These are phyloP conservation scores for Hymenochirus boettgeri DNA, from an alignment of 2,113 vertebrate species.

Conservation along the genomic window DNA sequence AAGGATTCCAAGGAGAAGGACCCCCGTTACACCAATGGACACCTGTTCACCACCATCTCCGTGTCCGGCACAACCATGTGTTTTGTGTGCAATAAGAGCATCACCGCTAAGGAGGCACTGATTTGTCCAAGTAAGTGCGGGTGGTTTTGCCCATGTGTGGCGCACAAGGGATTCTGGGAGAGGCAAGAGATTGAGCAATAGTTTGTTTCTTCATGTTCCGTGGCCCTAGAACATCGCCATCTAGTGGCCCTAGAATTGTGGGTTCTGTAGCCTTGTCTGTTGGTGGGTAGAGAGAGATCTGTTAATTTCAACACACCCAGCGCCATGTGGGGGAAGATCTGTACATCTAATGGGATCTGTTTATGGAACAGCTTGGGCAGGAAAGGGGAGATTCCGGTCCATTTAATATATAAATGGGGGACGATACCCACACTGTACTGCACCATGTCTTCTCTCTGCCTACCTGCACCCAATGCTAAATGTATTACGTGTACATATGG, in stretches of 20 bases:
- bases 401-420: neutral
- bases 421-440: slow-evolving; percentile 3
- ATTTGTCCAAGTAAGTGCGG: slow-evolving; percentile 82
- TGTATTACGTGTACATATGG: slow-evolving; percentile 13
- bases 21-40: slow-evolving; percentile 80
- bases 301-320: too few species aligned
- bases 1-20: slow-evolving; percentile 82
- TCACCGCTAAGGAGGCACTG: slow-evolving; percentile 90
- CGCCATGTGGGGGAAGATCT: too few species aligned
- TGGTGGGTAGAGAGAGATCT: too few species aligned
- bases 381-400: neutral
- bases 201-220: too few species aligned
- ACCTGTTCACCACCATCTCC: slow-evolving; percentile 88
- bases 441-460: neutral
- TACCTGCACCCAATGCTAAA: neutral
- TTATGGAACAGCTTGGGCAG: neutral
- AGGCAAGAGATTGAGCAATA: too few species aligned
- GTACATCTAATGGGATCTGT: too few species aligned
- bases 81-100: slow-evolving; percentile 89
- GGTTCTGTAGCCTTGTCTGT: too few species aligned
- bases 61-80: slow-evolving; percentile 89
- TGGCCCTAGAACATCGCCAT: too few species aligned
- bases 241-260: too few species aligned
- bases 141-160: neutral
- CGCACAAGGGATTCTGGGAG: too few species aligned